These are phyloP conservation scores for Dasysyrphus tricinctus DNA, from an alignment of 2,888 invertebrate genomes.

Conservation along the genomic window DNA sequence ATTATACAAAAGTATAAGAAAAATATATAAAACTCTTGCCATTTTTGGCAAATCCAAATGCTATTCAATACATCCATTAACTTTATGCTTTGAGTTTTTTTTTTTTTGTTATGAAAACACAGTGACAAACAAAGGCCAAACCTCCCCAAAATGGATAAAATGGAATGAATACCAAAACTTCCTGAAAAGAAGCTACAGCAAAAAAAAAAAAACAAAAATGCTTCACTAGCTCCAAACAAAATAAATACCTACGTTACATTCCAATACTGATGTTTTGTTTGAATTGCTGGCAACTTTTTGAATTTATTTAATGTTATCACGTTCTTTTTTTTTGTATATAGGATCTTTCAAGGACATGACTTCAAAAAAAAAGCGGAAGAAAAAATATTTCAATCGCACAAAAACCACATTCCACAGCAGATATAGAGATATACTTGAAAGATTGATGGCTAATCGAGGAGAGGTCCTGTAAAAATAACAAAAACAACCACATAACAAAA, in stretches of 20 bases:
- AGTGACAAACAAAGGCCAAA: slow-evolving; percentile 30
- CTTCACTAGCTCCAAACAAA: slow-evolving; percentile 19
- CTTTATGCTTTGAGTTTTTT: slow-evolving; percentile 17
- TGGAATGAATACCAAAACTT: slow-evolving; percentile 22
- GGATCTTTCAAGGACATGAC: neutral
- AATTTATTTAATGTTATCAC: slow-evolving; percentile 49
- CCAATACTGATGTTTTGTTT: slow-evolving; percentile 15
- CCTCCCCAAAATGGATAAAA: neutral
- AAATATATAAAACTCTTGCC: slow-evolving; percentile 1
- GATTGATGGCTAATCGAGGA: slow-evolving; percentile 29
- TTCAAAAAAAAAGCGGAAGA: neutral
- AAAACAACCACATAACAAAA: neutral
- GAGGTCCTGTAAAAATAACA: slow-evolving; percentile 28
- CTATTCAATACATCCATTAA: slow-evolving; percentile 37
- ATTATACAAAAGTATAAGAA: slow-evolving; percentile 1
- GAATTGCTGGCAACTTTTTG: slow-evolving; percentile 54
- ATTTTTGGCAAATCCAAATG: slow-evolving; percentile 20
- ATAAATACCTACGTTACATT: slow-evolving; percentile 11
- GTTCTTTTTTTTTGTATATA: neutral
- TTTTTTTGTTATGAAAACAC: slow-evolving; percentile 8
- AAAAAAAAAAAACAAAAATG: neutral
- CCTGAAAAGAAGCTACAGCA: neutral
- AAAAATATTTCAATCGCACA: slow-evolving; percentile 13
- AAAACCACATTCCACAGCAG: slow-evolving; percentile 6
- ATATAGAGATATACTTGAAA: neutral